Base-by-base conservation (phyloP, 2,797 vertebrate species). In the Sphenopsis melanotis region DNA sequence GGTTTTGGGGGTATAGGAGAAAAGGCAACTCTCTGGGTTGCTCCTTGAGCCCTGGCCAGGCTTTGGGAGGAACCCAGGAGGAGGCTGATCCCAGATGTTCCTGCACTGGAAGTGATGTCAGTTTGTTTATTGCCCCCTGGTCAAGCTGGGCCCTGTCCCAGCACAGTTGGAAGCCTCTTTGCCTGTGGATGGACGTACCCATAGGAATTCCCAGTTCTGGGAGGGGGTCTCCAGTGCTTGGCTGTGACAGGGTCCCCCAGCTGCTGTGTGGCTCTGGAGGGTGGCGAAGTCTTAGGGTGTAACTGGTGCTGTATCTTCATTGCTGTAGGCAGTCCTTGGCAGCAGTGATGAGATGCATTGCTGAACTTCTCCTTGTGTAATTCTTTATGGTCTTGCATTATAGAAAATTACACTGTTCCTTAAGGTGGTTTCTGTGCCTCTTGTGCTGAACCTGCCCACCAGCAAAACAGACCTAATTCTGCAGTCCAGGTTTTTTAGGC, bases 131-230 rank as follows among this genome's bases (percentile, higher is more conserved):
- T 55, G 29, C 41, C 18, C 34, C 3, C 14, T 69, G 9, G 9
- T 49, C 34, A 3, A 53, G 47, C 34, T 34, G 21, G 24, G 14
- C 49, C 34, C 41, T 69, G 47, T 69, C 39, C 24, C 72, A 61
- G 56, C 41, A 14, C 24, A 30, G 20, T 12, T 1, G 0, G 56
- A 22, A 78, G 34, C 26, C 36, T 78, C 41, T 61, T 46, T 47
- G 56, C 49, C 15, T 55, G 12, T 2, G 4, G 36, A 10, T 32
- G 41, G 56, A 70, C 0, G 0, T 18, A 55, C 18, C 21, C 0
- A 0, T 15, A 15, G 26, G 26, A 41, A 70, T 49, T 78, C 49
- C 15, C 30, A 36, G 15, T 36, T 47, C 4, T 5, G 18, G 68
- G 39, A 85, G 20, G 23, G 46, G 15, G 34, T 44, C 23, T 68